A percentile compares a stretch with the other conserved stretches of the same genome.
Evolutionary conservation across 1,140 invertebrate species (phyloP).

Genomic region (Neodiprion pinetum): DNA sequence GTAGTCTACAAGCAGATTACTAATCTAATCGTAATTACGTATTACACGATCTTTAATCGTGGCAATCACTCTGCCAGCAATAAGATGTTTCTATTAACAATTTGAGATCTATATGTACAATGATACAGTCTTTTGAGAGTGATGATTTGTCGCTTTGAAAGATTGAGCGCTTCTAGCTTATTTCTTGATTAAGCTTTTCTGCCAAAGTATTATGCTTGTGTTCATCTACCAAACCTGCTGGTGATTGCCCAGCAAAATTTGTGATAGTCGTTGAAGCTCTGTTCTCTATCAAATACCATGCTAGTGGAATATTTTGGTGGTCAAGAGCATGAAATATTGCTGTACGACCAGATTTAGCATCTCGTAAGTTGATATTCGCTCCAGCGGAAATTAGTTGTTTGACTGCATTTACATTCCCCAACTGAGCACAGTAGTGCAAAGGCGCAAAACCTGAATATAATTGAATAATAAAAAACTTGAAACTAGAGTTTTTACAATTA

Average conservation of each 20-base stretch:
- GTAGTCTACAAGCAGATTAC: too few species aligned
- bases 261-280: slow-evolving; percentile 39
- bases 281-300: slow-evolving; percentile 32
- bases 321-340: slow-evolving; percentile 51
- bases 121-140: too few species aligned
- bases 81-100: too few species aligned
- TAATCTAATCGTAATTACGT: too few species aligned
- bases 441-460: slow-evolving; percentile 37
- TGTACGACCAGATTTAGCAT: slow-evolving; percentile 48
- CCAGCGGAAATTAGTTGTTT: slow-evolving; percentile 32
- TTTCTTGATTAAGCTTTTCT: slow-evolving; percentile 26
- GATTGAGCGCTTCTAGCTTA: not conserved
- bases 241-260: slow-evolving; percentile 44
- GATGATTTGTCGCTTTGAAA: too few species aligned
- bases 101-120: too few species aligned
- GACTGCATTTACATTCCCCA: slow-evolving; percentile 34
- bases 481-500: too few species aligned
- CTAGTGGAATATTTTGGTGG: slow-evolving; percentile 28
- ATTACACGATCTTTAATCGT: too few species aligned
- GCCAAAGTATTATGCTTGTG: slow-evolving; percentile 30
- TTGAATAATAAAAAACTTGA: not conserved
- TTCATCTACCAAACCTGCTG: slow-evolving; percentile 33
- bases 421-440: slow-evolving; percentile 43
- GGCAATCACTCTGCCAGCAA: too few species aligned
- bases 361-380: slow-evolving; percentile 41